Evolutionary conservation across 2,797 vertebrate genomes (phyloP), one percentile per base, ranked within the genome.

Genomic region (Valencia hispanica): DNA sequence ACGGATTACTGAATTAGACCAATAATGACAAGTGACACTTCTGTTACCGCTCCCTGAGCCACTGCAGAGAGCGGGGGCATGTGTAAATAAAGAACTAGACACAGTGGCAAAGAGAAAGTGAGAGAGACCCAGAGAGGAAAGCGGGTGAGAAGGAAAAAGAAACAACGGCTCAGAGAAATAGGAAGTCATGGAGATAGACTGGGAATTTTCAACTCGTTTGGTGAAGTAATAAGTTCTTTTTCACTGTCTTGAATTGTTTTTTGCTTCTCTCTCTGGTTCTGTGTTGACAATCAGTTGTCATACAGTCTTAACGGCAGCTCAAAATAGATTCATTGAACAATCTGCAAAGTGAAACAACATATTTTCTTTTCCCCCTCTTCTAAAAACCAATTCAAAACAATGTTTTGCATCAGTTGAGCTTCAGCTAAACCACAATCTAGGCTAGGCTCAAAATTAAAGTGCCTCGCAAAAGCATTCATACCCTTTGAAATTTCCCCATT

Each of bases 1-100:
- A 96, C 95, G 93, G 95, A 96, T 96, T 95, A 96, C 95, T 93
- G 94, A 95, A 96, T 96, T 95, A 96, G 92, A 93, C 92, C 91
- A 95, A 95, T 96, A 96, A 96, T 95, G 95, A 96, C 95, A 96
- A 95, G 94, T 96, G 95, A 96, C 95, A 96, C 95, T 95, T 94
- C 92, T 95, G 95, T 96, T 96, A 96, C 94, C 94, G 95, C 95
- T 96, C 94, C 93, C 94, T 92, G 92, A 95, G 92, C 93, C 95
- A 94, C 95, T 93, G 94, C 94, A 90, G 91, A 94, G 91, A 89
- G 69, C 88, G 68, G 89, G 84, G 88, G 89, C 93, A 90, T 91
- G 92, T 92, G 94, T 89, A 92, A 94, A 94, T 95, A 96, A 94
- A 94, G 89, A 91, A 87, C 86, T n/a, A 94, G 88, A 94, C 91